Evolutionary conservation across 2,113 vertebrate species (phyloP).

Genomic region (Gobio gobio): DNA sequence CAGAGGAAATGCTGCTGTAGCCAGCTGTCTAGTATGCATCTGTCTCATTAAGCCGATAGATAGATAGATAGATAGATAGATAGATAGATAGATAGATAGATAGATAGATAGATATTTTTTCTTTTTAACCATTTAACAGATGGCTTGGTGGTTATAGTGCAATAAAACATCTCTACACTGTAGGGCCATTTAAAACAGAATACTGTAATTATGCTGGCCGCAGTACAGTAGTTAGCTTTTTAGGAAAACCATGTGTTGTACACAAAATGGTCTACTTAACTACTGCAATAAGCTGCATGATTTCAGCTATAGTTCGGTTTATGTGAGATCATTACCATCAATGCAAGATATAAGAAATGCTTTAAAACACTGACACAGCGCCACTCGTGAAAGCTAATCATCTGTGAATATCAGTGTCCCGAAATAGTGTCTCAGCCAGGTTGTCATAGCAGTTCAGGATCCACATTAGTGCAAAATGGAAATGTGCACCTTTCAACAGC

Average conservation of each 20-base stretch:
- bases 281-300: background rate
- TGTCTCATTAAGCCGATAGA: background rate
- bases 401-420: slow-evolving; percentile 13
- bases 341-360: background rate
- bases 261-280: background rate
- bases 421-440: slow-evolving; percentile 23
- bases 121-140: slow-evolving; percentile 33
- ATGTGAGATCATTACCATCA: background rate
- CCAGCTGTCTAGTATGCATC: slow-evolving; percentile 18
- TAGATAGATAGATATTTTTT: background rate
- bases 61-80: background rate
- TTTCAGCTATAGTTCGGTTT: background rate
- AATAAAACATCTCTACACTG: slow-evolving; percentile 19
- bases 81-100: background rate
- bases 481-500: background rate
- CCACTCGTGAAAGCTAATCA: background rate
- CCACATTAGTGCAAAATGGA: slow-evolving; percentile 20
- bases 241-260: slow-evolving; percentile 9
- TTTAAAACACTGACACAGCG: background rate
- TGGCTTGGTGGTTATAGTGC: background rate
- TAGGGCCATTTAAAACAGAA: slow-evolving; percentile 11
- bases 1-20: slow-evolving; percentile 45
- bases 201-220: slow-evolving; percentile 6
- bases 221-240: background rate
- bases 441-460: slow-evolving; percentile 32